Base-by-base conservation (phyloP, 2,888 invertebrate species). In the Ellobium chinense region DNA sequence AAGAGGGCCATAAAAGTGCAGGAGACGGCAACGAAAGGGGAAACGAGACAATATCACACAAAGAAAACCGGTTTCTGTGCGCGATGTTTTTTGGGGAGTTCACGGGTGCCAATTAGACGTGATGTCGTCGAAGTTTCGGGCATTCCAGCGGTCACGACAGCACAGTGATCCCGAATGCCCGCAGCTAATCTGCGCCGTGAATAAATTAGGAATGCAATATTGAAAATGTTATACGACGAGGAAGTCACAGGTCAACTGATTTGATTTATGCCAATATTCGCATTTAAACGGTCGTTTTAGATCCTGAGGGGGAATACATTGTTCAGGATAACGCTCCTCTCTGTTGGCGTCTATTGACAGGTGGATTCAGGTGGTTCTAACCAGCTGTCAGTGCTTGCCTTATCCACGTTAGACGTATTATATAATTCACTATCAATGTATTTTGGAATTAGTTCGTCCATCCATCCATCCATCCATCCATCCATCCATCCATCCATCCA, bases 21-120 rank as follows among this genome's bases (percentile, higher is more conserved):
- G 72, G 60, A 72, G 58, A 72, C 58, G 58, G 46, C 46, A 46
- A 46, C 46, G 18, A 7, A n/a, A 46, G 46, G 60, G 36, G 9
- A 56, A 27, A 18, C 2, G 24, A 46, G 58, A 72, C 72, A 72
- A 60, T 54, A 56, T 24, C 5, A 24, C 5, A 72, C 37, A 72
- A 72, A 70, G 34, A 24, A 72, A 14, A n/a, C n/a, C 60, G 14
- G 56, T 72, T 72, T 72, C 72, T 72, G 36, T 72, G 12, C 18
- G 14, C 0, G 0, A 5, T 12, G 2, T 9, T 66, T 54, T 69
- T 69, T 69, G 12, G 37, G 12, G 34, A 34, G n/a, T 56, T 21
- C 37, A 7, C 27, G 58, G 58, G 58, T 72, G 72, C 72, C 72
- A 72, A 37, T n/a, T n/a, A 18, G 72, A 72, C 72, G 54, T 34